phyloP scores from a whole-genome alignment of 2,113 vertebrate genomes.

The Dicentrarchus labrax region DNA sequence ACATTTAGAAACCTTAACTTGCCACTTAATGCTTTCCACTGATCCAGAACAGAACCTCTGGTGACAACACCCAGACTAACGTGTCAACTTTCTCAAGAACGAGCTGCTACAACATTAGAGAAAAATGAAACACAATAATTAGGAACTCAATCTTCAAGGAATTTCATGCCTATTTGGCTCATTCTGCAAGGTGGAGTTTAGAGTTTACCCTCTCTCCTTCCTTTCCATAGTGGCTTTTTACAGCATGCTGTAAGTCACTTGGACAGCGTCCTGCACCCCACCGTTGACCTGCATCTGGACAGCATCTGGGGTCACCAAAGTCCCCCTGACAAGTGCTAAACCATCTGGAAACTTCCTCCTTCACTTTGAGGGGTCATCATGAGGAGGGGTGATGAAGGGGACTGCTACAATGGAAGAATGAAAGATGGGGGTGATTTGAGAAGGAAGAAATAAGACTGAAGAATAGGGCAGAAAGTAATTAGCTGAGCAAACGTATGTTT shows the following conservation, averaged over 20 bases:
- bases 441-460: neutral
- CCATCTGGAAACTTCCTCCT: slow-evolving; percentile 82
- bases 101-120: slow-evolving; percentile 59
- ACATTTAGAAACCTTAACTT: slow-evolving; percentile 55
- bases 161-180: slow-evolving; percentile 53
- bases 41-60: slow-evolving; percentile 71
- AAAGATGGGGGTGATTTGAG: slow-evolving; percentile 18
- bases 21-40: slow-evolving; percentile 44
- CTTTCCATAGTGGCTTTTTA: slow-evolving; percentile 69
- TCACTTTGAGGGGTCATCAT: slow-evolving; percentile 56
- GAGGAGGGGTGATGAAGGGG: slow-evolving; percentile 30
- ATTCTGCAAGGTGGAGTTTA: slow-evolving; percentile 64
- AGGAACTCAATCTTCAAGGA: slow-evolving; percentile 53
- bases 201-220: slow-evolving; percentile 56
- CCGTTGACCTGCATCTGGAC: slow-evolving; percentile 85
- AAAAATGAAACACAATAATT: slow-evolving; percentile 40
- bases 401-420: slow-evolving; percentile 8
- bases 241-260: slow-evolving; percentile 80
- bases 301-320: slow-evolving; percentile 81
- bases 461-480: slow-evolving; percentile 6
- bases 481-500: slow-evolving; percentile 17
- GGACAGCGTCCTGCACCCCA: slow-evolving; percentile 70
- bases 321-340: slow-evolving; percentile 80
- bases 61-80: slow-evolving; percentile 56
- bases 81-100: slow-evolving; percentile 53